Percentiles rank a stretch among this genome's conserved stretches.
phyloP scores from a whole-genome alignment of 2,797 vertebrate species.

The Thalassophryne amazonica region DNA sequence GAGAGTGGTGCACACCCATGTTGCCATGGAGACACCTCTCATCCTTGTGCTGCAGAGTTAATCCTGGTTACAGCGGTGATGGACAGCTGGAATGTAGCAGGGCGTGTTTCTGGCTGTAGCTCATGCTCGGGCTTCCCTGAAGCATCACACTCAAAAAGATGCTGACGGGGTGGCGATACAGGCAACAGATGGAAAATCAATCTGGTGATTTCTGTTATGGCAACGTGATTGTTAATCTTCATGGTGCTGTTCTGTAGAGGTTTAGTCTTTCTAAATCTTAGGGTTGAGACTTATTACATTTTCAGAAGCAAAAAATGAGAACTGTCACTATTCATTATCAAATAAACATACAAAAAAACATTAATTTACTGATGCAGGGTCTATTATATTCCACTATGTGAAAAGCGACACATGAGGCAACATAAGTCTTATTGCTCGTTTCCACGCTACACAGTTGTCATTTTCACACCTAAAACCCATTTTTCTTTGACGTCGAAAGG shows the following conservation, averaged over 20 bases:
- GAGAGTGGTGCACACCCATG: slow-evolving; percentile 59
- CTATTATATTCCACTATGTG: no score
- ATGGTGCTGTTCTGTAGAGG: background rate
- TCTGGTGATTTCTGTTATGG: slow-evolving; percentile 13
- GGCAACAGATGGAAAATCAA: slow-evolving; percentile 48
- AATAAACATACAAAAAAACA: no score
- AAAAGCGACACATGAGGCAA: no score
- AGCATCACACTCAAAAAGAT: slow-evolving; percentile 33
- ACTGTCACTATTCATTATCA: background rate
- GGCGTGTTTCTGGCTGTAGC: slow-evolving; percentile 32
- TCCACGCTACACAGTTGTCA: no score
- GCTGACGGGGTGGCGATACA: slow-evolving; percentile 25
- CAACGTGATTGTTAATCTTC: background rate
- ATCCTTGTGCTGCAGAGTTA: slow-evolving; percentile 44
- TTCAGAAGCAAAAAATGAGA: background rate
- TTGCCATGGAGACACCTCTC: slow-evolving; percentile 71
- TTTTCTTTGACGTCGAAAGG: no score
- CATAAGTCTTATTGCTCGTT: no score
- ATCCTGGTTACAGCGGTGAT: slow-evolving; percentile 58
- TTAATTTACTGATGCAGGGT: no score
- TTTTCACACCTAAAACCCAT: no score
- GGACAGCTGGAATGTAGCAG: slow-evolving; percentile 48
- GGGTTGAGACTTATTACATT: background rate
- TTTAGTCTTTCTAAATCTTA: background rate
- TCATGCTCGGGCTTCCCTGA: slow-evolving; percentile 35